Conservation (phyloP, 2,113 vertebrate species). For the Galbula dea region DNA sequence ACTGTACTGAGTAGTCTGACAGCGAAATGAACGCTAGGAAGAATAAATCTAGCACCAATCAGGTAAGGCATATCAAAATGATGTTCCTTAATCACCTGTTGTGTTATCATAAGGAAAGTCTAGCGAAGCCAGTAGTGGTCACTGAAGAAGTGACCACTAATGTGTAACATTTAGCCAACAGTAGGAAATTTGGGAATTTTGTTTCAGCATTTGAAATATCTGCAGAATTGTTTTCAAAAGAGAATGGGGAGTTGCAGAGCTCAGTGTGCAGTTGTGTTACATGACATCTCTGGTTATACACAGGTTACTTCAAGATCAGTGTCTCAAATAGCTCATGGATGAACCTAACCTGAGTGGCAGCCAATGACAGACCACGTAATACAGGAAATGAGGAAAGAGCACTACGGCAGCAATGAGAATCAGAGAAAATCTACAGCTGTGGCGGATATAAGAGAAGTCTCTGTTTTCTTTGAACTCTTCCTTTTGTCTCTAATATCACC, state of each 20-base stretch:
- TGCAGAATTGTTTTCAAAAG: constrained; percentile 8
- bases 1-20: background rate
- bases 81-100: background rate
- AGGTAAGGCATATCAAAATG: background rate
- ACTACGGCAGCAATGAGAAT: background rate
- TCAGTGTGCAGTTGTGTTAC: constrained; percentile 2
- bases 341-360: background rate
- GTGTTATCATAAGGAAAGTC: background rate
- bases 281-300: background rate
- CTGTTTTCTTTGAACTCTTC: background rate
- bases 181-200: background rate
- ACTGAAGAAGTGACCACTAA: background rate
- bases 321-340: background rate
- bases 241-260: constrained; percentile 5
- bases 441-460: background rate
- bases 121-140: background rate
- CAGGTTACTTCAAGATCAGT: constrained; percentile 2
- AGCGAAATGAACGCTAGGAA: background rate
- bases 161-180: background rate
- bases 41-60: background rate
- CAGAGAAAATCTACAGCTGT: constrained; percentile 4
- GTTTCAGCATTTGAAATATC: background rate
- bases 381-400: constrained; percentile 2
- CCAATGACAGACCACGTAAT: background rate
- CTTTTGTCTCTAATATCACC: background rate